Percentiles rank a stretch among this genome's conserved stretches.
phyloP scores from a whole-genome alignment of 2,888 invertebrate species.

The Cepaea hortensis region DNA sequence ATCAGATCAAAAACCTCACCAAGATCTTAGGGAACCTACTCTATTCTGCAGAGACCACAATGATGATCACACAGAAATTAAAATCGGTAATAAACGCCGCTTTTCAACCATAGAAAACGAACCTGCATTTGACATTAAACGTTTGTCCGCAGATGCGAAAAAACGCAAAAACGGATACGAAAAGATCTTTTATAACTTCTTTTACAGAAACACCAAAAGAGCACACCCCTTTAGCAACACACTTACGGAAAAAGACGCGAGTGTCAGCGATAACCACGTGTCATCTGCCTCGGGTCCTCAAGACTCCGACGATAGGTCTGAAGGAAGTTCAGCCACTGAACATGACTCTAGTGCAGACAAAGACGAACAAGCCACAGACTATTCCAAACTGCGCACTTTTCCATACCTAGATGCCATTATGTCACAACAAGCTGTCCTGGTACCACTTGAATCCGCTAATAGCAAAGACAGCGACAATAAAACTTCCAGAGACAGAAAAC shows the following conservation, averaged over 20 bases:
- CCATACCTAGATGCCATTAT: slow-evolving; percentile 45
- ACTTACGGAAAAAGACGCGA: not conserved
- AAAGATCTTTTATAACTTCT: not conserved
- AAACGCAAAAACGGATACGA: slow-evolving; percentile 14
- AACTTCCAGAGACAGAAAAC: not conserved
- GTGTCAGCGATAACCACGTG: slow-evolving; percentile 21
- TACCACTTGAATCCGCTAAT: slow-evolving; percentile 27
- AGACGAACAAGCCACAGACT: not conserved
- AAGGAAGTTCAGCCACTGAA: not conserved
- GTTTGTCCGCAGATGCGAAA: not conserved
- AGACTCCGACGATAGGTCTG: slow-evolving; percentile 32
- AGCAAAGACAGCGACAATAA: not conserved
- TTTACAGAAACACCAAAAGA: not conserved
- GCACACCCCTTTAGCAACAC: not conserved
- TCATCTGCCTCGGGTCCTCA: slow-evolving; percentile 4
- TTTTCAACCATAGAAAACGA: not conserved
- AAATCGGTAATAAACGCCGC: not conserved
- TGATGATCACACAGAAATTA: not conserved
- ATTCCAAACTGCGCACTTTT: not conserved
- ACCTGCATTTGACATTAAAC: not conserved
- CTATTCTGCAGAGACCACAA: not conserved
- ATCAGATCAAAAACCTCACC: not conserved
- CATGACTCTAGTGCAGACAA: not conserved
- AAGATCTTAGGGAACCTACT: not conserved
- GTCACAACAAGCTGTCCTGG: slow-evolving; percentile 38